Evolutionary conservation across 2,113 vertebrate species (phyloP), one percentile per base, ranked within the genome.

Genomic region (Furnarius figulus): DNA sequence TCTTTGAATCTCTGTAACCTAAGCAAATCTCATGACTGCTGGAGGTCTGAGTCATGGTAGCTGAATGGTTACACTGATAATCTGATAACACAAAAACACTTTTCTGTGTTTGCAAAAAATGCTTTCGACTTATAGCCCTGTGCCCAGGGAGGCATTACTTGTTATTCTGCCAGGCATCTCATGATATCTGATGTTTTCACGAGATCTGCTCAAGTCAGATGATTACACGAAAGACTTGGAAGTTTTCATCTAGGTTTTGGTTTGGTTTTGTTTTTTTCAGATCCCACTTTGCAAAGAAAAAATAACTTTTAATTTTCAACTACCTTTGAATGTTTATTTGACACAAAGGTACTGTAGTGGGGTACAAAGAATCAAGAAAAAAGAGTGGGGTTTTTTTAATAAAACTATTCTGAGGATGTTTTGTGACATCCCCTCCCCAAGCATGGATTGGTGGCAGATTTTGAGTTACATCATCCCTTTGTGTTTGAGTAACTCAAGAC

Each of bases 311-410:
- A 28, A 53, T 77, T 95, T 92, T 83, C 39, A 76, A 2, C 22
- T 77, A 6, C 8, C 33, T 71, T 87, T 40, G 35, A n/a, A 28
- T 53, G 14, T 50, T 68, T 85, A 39, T 49, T 52, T 58, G 39
- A 72, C 59, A 46, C 39, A 47, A 37, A 67, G 11, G 1, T 42
- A 20, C 33, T 55, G 5, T 14, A 46, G 14, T 10, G 19, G 7
- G 10, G 5, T 58, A 79, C 27, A 82, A 76, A 81, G 35, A 67
- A 81, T 27, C 12, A 39, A 46, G 2, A 58, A 28, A 10, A 68
- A 68, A 40, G 31, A 62, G 4, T 5, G 8, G 7, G 6, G 0
- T 4, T 3, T 52, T 42, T 47, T 40, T 31, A 50, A 67, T 42
- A 16, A 58, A 39, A 16, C 3, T 35, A 3, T 11, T 49, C 72